Conservation (phyloP, 2,888 invertebrate genomes). For the Dryocosmus kuriphilus region DNA sequence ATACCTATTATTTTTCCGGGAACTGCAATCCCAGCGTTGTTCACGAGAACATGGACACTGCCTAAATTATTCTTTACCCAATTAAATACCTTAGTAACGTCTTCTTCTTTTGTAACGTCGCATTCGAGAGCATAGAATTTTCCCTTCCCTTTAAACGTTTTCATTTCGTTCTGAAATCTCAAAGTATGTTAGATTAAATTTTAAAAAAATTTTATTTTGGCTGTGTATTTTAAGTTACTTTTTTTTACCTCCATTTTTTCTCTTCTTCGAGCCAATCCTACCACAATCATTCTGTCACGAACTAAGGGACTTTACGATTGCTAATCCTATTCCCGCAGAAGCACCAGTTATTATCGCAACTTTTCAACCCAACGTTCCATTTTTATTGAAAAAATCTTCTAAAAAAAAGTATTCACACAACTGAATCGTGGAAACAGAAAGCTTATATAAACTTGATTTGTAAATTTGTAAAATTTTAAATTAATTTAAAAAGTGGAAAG, state of each 20-base stretch:
- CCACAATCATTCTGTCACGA: slow-evolving; percentile 79
- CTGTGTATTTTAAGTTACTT: neutral
- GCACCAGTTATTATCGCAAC: slow-evolving; percentile 83
- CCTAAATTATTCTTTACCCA: slow-evolving; percentile 71
- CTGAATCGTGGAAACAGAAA: no score
- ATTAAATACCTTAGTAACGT: slow-evolving; percentile 69
- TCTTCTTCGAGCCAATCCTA: slow-evolving; percentile 79
- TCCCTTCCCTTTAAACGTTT: slow-evolving; percentile 54
- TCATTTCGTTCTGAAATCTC: slow-evolving; percentile 50
- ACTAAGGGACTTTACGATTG: slow-evolving; percentile 77
- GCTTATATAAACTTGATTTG: no score
- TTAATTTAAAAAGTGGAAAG: no score
- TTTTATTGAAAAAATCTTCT: neutral
- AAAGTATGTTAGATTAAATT: neutral
- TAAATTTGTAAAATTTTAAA: no score
- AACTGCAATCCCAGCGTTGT: slow-evolving; percentile 72
- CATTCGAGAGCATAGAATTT: slow-evolving; percentile 70
- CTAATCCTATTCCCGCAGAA: slow-evolving; percentile 82
- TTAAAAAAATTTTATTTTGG: no score
- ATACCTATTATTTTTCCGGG: slow-evolving; percentile 60
- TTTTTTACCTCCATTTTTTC: slow-evolving; percentile 74
- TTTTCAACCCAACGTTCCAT: slow-evolving; percentile 81
- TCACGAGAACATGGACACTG: slow-evolving; percentile 72
- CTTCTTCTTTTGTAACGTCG: slow-evolving; percentile 72
- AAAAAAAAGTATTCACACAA: no score